phyloP scores from a whole-genome alignment of 2,797 vertebrate species.

The Cyclura pinguis region DNA sequence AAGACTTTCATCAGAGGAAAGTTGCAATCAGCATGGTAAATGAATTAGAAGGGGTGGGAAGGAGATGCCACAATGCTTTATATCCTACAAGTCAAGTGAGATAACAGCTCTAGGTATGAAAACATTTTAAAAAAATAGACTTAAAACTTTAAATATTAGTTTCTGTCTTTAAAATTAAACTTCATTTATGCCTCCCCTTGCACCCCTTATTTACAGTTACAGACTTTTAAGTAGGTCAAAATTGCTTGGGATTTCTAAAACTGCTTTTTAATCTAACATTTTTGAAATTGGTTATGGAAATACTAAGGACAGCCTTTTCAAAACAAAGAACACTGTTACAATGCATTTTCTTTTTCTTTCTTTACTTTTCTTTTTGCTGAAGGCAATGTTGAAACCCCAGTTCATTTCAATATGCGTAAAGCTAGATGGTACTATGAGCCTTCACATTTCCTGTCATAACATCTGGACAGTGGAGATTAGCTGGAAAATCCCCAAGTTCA shows the following conservation, averaged over 20 bases:
- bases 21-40: conserved; percentile 22
- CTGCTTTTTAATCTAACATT: conserved; percentile 28
- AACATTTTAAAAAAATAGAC: conserved; percentile 17
- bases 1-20: conserved; percentile 35
- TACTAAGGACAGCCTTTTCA: conserved; percentile 39
- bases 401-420: conserved; percentile 26
- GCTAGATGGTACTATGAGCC: neutral
- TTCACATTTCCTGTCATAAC: neutral
- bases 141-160: conserved; percentile 52
- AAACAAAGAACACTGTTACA: conserved; percentile 16
- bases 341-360: neutral
- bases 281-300: conserved; percentile 55
- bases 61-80: neutral
- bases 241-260: conserved; percentile 37
- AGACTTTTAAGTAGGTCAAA: conserved; percentile 38
- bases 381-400: conserved; percentile 29
- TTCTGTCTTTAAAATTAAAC: conserved; percentile 54
- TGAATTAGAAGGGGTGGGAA: neutral
- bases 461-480: neutral
- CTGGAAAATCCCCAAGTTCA: too few species aligned
- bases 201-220: neutral
- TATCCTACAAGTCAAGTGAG: conserved; percentile 49
- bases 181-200: neutral
- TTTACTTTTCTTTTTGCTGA: neutral
- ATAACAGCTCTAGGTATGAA: conserved; percentile 38